Conservation (phyloP, 1,140 invertebrate genomes). For the Aphis craccivora region DNA sequence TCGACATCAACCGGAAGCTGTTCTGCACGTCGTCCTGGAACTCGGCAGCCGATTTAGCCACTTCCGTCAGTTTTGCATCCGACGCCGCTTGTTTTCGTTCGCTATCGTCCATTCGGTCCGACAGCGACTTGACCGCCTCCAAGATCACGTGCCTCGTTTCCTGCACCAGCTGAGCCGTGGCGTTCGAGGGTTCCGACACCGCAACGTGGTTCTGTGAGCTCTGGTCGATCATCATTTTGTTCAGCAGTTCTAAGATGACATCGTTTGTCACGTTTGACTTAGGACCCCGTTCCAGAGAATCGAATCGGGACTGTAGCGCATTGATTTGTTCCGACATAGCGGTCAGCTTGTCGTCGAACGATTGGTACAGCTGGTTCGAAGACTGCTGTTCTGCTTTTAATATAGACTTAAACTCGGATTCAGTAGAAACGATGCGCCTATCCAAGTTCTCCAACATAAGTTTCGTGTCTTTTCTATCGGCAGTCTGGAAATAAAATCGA, state of each 20-base stretch:
- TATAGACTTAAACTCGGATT: background rate
- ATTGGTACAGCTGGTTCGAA: background rate
- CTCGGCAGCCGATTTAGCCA: background rate
- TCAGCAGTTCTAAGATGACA: background rate
- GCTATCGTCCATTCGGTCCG: background rate
- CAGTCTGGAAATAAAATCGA: background rate
- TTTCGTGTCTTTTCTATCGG: background rate
- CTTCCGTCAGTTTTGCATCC: background rate
- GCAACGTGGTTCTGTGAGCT: background rate
- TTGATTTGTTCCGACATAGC: background rate
- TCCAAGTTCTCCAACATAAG: background rate
- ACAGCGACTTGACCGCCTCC: constrained; percentile 4
- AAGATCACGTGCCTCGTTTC: constrained; percentile 1
- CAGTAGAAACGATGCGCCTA: background rate
- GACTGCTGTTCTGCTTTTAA: constrained; percentile 8
- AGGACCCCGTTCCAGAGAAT: background rate
- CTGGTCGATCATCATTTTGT: background rate
- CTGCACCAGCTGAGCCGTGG: background rate
- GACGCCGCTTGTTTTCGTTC: background rate
- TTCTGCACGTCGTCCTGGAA: constrained; percentile 64
- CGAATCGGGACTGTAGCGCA: background rate
- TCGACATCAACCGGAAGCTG: constrained; percentile 60
- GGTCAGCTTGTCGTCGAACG: constrained; percentile 12
- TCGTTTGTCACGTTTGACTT: constrained; percentile 19
- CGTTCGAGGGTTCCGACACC: background rate